Percentiles rank a stretch among this genome's conserved stretches.
These are phyloP conservation scores for Cosmopolites sordidus DNA, from an alignment of 2,888 invertebrate species.

Conservation along the genomic window DNA sequence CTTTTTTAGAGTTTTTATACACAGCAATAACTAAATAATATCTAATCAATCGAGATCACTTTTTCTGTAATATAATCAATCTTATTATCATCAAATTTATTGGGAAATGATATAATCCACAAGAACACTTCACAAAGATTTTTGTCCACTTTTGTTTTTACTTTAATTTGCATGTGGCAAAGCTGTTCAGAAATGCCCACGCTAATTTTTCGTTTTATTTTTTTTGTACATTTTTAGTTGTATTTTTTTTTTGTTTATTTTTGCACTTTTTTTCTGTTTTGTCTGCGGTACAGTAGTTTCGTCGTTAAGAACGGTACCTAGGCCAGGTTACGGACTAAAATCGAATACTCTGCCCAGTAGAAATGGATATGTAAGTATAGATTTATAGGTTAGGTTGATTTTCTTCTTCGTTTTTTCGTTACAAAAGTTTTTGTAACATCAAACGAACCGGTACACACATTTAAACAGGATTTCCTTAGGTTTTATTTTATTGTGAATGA, in stretches of 20 bases:
- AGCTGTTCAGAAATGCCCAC: not conserved
- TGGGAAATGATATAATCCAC: too few species aligned
- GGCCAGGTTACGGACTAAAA: constrained; percentile 74
- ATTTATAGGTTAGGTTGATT: not conserved
- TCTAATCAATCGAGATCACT: too few species aligned
- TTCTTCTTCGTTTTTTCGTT: not conserved
- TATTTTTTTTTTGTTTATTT: constrained; percentile 35
- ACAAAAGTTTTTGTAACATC: not conserved
- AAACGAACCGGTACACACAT: not conserved
- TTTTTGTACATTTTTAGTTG: constrained; percentile 29
- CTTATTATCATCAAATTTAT: too few species aligned
- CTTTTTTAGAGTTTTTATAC: too few species aligned
- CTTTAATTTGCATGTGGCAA: constrained; percentile 10
- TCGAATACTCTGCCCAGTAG: constrained; percentile 68
- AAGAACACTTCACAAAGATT: too few species aligned
- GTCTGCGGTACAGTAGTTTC: constrained; percentile 53
- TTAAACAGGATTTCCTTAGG: not conserved
- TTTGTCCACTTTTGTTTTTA: too few species aligned
- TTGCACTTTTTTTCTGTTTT: constrained; percentile 35
- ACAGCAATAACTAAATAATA: too few species aligned
- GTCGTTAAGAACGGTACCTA: constrained; percentile 63
- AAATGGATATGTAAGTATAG: constrained; percentile 47
- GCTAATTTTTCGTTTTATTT: not conserved
- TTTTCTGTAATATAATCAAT: too few species aligned
- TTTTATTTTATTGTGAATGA: not conserved